phyloP scores from a whole-genome alignment of 2,797 vertebrate species.

The Triplophysa yarkandensis region DNA sequence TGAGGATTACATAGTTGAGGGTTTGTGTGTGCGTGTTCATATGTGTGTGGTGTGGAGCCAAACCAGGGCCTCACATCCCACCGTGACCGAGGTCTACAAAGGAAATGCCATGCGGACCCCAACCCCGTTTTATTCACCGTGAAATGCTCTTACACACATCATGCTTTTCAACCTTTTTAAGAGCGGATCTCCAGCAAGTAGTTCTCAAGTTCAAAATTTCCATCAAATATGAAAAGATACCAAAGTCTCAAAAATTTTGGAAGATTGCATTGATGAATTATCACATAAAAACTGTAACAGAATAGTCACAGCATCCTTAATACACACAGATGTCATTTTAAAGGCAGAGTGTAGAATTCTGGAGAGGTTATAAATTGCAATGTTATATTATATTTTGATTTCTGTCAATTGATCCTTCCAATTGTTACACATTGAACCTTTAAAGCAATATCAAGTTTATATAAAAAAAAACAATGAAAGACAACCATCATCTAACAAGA shows the following conservation, averaged over 20 bases:
- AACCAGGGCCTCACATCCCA: slow-evolving; percentile 30
- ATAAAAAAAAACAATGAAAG: not conserved
- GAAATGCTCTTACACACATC: slow-evolving; percentile 30
- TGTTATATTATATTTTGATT: too few species aligned
- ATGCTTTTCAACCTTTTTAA: not conserved
- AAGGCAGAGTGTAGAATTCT: too few species aligned
- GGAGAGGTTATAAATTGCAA: too few species aligned
- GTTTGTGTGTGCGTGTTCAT: not conserved
- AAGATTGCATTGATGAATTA: too few species aligned
- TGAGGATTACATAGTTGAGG: too few species aligned
- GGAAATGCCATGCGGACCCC: slow-evolving; percentile 36
- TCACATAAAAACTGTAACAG: too few species aligned
- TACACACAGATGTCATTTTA: not conserved
- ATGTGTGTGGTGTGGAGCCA: slow-evolving; percentile 10
- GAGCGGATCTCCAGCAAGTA: not conserved
- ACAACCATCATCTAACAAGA: not conserved
- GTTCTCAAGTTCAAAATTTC: slow-evolving; percentile 15
- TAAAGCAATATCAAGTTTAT: too few species aligned
- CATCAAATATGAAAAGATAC: not conserved
- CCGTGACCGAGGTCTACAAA: slow-evolving; percentile 29
- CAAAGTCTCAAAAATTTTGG: too few species aligned
- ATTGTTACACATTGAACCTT: too few species aligned
- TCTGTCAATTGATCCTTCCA: too few species aligned
- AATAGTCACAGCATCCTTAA: not conserved
- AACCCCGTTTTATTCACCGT: slow-evolving; percentile 27